Evolutionary conservation across 1,140 invertebrate species (phyloP).

Genomic region (Rhyacophila brunnea): DNA sequence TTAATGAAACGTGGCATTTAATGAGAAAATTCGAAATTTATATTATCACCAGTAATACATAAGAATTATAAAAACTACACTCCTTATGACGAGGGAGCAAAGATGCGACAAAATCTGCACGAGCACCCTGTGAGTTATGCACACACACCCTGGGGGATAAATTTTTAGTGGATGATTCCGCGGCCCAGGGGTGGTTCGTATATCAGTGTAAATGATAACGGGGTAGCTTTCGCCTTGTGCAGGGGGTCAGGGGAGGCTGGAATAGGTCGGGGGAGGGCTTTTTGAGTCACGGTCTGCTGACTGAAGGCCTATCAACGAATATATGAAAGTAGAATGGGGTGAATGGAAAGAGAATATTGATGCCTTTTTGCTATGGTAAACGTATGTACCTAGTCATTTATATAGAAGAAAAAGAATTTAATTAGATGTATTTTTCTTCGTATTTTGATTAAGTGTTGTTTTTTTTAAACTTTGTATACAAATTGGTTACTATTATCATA

Average conservation of each 20-base stretch:
- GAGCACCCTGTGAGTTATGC: slow-evolving; percentile 4
- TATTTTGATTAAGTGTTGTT: too few relatives aligned
- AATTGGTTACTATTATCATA: too few relatives aligned
- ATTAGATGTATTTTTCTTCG: too few relatives aligned
- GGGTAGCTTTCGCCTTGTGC: slow-evolving; percentile 14
- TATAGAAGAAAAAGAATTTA: too few relatives aligned
- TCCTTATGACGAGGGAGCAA: background rate
- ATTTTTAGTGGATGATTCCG: slow-evolving; percentile 30
- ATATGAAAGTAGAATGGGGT: slow-evolving; percentile 3
- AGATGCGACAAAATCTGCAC: slow-evolving; percentile 27
- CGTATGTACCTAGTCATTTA: too few relatives aligned
- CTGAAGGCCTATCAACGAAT: slow-evolving; percentile 13
- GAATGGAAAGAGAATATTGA: too few relatives aligned
- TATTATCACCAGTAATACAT: too few relatives aligned
- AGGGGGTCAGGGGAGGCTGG: background rate
- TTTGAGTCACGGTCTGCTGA: background rate
- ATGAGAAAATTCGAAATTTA: too few relatives aligned
- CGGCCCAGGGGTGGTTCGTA: slow-evolving; percentile 13
- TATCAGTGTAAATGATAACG: slow-evolving; percentile 31
- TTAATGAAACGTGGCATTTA: too few relatives aligned
- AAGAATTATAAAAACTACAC: too few relatives aligned
- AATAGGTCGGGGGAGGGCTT: background rate
- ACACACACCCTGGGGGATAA: slow-evolving; percentile 23
- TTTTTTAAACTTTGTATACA: too few relatives aligned
- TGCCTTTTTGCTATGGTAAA: too few relatives aligned